These are phyloP conservation scores for Athripsodes cinereus DNA, from an alignment of 2,888 invertebrate genomes.

Conservation along the genomic window DNA sequence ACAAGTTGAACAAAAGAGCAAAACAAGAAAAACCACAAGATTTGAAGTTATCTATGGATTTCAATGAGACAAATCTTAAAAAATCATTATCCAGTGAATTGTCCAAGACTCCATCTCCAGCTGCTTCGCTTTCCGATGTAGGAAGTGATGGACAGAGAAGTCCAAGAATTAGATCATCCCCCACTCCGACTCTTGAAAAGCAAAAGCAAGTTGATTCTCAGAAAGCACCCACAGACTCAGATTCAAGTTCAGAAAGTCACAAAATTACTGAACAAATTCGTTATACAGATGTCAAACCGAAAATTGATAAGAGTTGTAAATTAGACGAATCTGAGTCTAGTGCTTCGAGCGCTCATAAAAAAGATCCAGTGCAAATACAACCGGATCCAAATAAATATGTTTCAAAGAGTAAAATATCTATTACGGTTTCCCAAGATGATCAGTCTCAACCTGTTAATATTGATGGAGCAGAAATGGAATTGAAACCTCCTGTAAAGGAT, in stretches of 20 bases:
- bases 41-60: constrained; percentile 53
- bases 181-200: constrained; percentile 58
- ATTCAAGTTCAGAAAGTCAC: constrained; percentile 52
- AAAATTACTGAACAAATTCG: constrained; percentile 43
- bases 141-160: constrained; percentile 46
- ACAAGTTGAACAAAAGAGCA: constrained; percentile 59
- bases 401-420: constrained; percentile 49
- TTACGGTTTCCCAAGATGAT: constrained; percentile 51
- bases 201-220: constrained; percentile 52
- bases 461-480: constrained; percentile 38
- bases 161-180: constrained; percentile 44
- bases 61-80: constrained; percentile 46
- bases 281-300: constrained; percentile 38
- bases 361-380: constrained; percentile 34
- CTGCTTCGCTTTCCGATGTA: constrained; percentile 38
- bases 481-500: constrained; percentile 43
- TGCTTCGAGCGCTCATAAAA: constrained; percentile 50
- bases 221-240: constrained; percentile 54
- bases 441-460: constrained; percentile 50
- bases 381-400: constrained; percentile 44
- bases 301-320: constrained; percentile 44
- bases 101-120: constrained; percentile 39
- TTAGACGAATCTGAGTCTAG: constrained; percentile 57
- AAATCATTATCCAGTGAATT: constrained; percentile 45
- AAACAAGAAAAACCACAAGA: constrained; percentile 52